A percentile compares a stretch with the other conserved stretches of the same genome.
Evolutionary conservation across 2,797 vertebrate species (phyloP).

Genomic region (Hirundo rustica): DNA sequence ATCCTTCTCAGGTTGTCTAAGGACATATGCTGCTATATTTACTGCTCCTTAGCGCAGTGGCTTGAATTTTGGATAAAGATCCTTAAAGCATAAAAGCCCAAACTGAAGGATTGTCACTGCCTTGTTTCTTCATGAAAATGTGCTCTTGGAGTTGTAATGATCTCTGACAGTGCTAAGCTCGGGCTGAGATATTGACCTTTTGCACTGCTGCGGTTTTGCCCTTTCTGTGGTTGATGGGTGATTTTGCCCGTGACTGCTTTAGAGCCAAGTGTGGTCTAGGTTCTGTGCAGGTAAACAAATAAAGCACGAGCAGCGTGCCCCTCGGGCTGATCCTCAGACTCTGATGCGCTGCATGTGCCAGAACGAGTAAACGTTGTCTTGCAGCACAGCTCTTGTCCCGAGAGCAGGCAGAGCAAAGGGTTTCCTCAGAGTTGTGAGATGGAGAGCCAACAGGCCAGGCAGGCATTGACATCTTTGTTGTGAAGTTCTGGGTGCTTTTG

Average conservation of each 20-base stretch:
- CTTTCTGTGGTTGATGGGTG: neutral
- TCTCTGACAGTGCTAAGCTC: neutral
- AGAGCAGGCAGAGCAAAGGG: neutral
- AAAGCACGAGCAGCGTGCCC: neutral
- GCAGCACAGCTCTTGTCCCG: neutral
- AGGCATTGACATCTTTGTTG: neutral
- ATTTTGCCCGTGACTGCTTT: neutral
- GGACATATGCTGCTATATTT: neutral
- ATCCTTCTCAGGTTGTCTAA: neutral
- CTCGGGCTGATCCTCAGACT: neutral
- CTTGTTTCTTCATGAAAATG: neutral
- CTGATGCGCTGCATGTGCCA: neutral
- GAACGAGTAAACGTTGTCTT: neutral
- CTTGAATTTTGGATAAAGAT: neutral
- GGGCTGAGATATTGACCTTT: neutral
- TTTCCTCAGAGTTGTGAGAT: neutral
- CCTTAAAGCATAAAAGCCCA: neutral
- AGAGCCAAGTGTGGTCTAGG: neutral
- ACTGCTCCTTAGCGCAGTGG: neutral
- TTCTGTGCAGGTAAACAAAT: neutral
- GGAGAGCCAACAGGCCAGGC: neutral
- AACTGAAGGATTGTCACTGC: neutral
- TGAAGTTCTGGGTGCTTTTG: neutral
- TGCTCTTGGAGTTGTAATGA: neutral
- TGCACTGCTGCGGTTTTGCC: neutral